These are phyloP conservation scores for Spea bombifrons DNA, from an alignment of 2,113 vertebrate genomes.

Conservation along the genomic window DNA sequence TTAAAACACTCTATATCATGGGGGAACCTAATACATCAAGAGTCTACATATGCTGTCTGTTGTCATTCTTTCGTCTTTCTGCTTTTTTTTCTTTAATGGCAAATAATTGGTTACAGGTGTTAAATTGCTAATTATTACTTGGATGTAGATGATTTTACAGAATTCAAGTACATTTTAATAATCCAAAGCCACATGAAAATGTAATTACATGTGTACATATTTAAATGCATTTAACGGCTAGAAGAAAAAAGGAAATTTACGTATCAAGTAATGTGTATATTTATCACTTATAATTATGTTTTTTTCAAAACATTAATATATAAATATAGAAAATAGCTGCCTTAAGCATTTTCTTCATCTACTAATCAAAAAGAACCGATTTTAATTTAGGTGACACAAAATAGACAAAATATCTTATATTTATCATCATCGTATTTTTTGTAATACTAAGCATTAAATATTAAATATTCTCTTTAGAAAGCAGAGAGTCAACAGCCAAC, in stretches of 20 bases:
- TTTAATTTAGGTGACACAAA: background rate
- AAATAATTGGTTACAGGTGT: background rate
- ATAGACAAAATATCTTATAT: background rate
- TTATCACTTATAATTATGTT: background rate
- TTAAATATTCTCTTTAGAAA: no score
- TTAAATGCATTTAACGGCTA: background rate
- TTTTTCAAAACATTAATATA: background rate
- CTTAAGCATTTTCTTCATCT: background rate
- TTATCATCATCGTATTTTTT: background rate
- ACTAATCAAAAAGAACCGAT: background rate
- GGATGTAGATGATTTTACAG: background rate
- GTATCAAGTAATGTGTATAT: background rate
- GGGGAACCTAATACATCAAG: no score
- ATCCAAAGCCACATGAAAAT: background rate
- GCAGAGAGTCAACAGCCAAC: no score
- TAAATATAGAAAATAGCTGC: background rate
- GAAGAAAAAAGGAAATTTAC: background rate
- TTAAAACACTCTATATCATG: no score
- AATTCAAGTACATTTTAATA: background rate
- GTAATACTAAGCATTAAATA: no score
- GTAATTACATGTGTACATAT: background rate
- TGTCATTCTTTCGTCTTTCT: background rate
- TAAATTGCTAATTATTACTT: background rate
- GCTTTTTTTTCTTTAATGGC: background rate
- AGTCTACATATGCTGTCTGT: no score